Evolutionary conservation across 2,888 invertebrate genomes (phyloP).

Genomic region (Cantharis lateralis): DNA sequence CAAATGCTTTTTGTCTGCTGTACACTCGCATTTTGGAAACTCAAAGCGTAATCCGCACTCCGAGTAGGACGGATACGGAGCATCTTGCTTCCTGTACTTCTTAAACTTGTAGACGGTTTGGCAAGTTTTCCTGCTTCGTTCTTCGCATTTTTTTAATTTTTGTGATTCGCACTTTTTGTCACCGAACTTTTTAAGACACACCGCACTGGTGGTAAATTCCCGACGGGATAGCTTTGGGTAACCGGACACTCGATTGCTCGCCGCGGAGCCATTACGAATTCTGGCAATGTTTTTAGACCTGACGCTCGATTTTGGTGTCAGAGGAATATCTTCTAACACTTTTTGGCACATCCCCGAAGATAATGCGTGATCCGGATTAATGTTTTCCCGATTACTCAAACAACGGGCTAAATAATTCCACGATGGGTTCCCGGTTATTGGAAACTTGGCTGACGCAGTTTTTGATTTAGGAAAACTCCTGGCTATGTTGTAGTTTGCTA

Average conservation of each 20-base stretch:
- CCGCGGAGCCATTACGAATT: background rate
- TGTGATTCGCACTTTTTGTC: background rate
- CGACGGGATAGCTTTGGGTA: background rate
- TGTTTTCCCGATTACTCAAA: background rate
- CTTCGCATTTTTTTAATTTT: background rate
- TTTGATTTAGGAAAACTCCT: background rate
- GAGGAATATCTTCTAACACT: background rate
- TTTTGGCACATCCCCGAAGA: background rate
- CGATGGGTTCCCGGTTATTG: background rate
- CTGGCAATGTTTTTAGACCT: background rate
- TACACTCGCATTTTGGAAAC: slow-evolving; percentile 39
- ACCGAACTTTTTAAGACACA: background rate
- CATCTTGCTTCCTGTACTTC: slow-evolving; percentile 37
- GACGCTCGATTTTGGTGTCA: background rate
- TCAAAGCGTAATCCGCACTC: slow-evolving; percentile 38
- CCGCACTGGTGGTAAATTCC: background rate
- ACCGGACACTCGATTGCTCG: background rate
- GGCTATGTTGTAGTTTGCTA: background rate
- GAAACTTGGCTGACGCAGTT: background rate
- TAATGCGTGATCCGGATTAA: background rate
- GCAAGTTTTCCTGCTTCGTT: background rate
- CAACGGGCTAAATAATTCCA: background rate
- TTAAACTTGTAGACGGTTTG: slow-evolving; percentile 4
- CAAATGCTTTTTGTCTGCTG: slow-evolving; percentile 30
- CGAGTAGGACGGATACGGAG: slow-evolving; percentile 43